Base-by-base conservation (phyloP, 2,888 invertebrate genomes). In the Electrophaes corylata region DNA sequence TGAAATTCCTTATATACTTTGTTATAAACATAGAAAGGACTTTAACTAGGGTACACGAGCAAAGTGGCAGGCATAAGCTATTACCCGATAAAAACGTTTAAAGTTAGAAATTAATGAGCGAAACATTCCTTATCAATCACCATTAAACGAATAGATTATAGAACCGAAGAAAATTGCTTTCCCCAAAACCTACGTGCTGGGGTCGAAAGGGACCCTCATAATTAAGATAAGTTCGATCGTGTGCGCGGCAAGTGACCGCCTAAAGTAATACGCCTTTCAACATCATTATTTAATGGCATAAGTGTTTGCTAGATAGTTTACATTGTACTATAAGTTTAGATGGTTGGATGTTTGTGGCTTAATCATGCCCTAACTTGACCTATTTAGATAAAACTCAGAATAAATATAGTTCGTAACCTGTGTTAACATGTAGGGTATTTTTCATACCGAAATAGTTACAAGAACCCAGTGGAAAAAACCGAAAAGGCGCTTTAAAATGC, bases 211-310 rank as follows among this genome's bases (percentile, higher is more conserved):
- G 48, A 60, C 64, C 64, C 62, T 64, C 67, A 69, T 70, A 73
- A 73, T 73, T 73, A 73, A 70, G 72, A 70, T 70, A 64, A 66
- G 70, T 70, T 59, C 56, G 58, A 55, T 41, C 47, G 37, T 48
- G 33, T 23, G 37, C 23, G 31, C 12, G 43, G 19, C 45, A 18
- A 46, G 44, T 35, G 47, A 41, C 33, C 39, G 23, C 40, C 18
- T 35, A 23, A 29, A 45, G 37, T 47, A 51, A 47, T 33, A 43
- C 19, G 47, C 55, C 50, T 51, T 50, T 55, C 50, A 46, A 60
- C 51, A 55, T 51, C 35, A 51, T 31, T 43, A 4, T 47, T 39
- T 47, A 37, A 50, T 41, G 33, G 46, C 41, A 48, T 35, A 35
- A 48, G 47, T 39, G 46, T 54, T 47, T 47, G 39, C 5, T 31